Percentiles rank a stretch among this genome's conserved stretches.
phyloP scores from a whole-genome alignment of 1,140 invertebrate genomes.

The Steinernema feltiae region DNA sequence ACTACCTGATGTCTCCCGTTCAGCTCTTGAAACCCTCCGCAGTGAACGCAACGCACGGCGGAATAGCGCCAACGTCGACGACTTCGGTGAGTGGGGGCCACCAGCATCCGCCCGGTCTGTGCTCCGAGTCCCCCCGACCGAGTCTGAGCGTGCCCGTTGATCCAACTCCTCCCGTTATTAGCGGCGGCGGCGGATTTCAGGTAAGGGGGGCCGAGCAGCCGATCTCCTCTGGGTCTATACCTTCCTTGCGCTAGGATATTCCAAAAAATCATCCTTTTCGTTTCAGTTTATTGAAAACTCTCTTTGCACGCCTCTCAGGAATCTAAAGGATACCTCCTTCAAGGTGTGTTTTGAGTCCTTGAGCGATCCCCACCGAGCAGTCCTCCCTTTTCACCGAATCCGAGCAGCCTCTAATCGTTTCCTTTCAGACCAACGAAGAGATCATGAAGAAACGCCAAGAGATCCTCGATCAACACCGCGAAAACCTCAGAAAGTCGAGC shows the following conservation, averaged over 20 bases:
- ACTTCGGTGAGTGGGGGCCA: constrained; percentile 5
- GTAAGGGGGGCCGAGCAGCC: constrained; percentile 6
- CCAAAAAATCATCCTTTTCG: too few species aligned
- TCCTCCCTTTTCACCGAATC: not conserved
- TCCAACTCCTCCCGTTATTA: not conserved
- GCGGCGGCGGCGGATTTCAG: not conserved
- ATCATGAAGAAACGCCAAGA: not conserved
- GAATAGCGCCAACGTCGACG: not conserved
- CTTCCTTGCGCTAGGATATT: not conserved
- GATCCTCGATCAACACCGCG: not conserved
- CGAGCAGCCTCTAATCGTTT: not conserved
- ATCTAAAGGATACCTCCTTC: too few species aligned
- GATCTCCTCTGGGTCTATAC: not conserved
- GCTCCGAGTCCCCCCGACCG: constrained; percentile 2
- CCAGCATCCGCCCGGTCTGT: not conserved
- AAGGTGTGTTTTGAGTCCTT: too few species aligned
- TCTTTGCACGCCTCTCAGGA: too few species aligned
- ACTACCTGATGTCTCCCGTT: not conserved
- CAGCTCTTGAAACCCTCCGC: not conserved
- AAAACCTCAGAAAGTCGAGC: not conserved
- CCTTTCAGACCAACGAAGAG: not conserved
- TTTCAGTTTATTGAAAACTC: too few species aligned
- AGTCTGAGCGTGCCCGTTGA: not conserved
- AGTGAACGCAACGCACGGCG: not conserved
- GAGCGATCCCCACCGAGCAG: too few species aligned